Evolutionary conservation across 1,140 invertebrate species (phyloP).

Genomic region (Battus philenor): DNA sequence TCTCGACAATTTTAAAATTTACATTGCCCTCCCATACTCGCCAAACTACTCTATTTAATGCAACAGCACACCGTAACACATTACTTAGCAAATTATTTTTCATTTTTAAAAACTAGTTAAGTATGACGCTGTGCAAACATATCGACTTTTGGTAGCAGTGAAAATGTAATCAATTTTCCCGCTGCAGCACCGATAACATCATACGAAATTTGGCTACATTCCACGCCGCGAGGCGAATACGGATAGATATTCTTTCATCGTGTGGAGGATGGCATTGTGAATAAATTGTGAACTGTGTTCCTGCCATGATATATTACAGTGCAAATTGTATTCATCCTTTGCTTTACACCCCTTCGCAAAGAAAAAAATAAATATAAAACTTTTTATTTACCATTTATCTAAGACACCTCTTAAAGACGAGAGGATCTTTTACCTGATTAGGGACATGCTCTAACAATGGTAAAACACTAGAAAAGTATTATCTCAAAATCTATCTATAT

Average conservation of each 20-base stretch:
- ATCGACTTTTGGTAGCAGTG: constrained; percentile 9
- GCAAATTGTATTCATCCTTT: constrained; percentile 3
- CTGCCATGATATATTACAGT: constrained; percentile 3
- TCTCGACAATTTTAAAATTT: too few species aligned
- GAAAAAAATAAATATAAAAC: neutral
- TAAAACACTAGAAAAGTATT: neutral
- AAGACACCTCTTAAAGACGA: neutral
- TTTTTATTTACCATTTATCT: neutral
- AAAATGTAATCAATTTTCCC: constrained; percentile 12
- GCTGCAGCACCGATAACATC: constrained; percentile 12
- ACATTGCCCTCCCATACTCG: too few species aligned
- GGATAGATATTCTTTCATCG: constrained; percentile 13
- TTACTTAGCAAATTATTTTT: neutral
- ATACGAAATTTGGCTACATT: constrained; percentile 11
- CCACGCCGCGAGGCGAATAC: constrained; percentile 8
- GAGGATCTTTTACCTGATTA: neutral
- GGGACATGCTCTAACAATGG: neutral
- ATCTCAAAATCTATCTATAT: neutral
- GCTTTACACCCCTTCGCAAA: neutral
- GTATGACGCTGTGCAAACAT: constrained; percentile 3
- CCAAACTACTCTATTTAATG: too few species aligned
- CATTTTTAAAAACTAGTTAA: constrained; percentile 2
- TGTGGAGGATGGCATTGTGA: constrained; percentile 8
- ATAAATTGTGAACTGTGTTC: constrained; percentile 5
- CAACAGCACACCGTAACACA: too few species aligned